Percentiles rank a stretch among this genome's conserved stretches.
Evolutionary conservation across 2,797 vertebrate species (phyloP).

Genomic region (Channallabes apus): DNA sequence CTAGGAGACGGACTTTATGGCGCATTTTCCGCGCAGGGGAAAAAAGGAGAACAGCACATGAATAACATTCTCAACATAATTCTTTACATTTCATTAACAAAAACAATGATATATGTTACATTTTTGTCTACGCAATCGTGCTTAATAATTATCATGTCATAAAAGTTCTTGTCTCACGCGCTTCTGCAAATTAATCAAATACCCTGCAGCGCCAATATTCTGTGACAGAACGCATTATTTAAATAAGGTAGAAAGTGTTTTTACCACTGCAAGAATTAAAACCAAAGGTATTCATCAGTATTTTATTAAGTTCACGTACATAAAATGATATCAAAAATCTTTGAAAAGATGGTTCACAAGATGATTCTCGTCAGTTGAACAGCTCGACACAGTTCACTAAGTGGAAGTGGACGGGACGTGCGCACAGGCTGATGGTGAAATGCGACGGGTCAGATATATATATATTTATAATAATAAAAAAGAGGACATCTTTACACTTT

Average conservation of each 20-base stretch:
- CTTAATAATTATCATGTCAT: background rate
- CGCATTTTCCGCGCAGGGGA: background rate
- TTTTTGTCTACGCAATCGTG: background rate
- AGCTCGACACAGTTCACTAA: conserved; percentile 72
- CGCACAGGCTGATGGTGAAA: conserved; percentile 61
- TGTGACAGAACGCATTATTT: background rate
- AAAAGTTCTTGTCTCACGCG: background rate
- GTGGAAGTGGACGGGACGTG: conserved; percentile 68
- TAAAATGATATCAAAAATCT: conserved; percentile 80
- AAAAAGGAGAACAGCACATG: too few relatives aligned
- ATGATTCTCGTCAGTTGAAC: conserved; percentile 61
- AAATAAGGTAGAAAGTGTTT: background rate
- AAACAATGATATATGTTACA: too few relatives aligned
- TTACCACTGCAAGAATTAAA: conserved; percentile 4
- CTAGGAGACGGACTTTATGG: background rate
- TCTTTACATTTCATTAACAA: background rate
- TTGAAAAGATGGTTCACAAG: conserved; percentile 65
- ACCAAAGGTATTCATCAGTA: conserved; percentile 38
- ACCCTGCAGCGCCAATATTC: background rate
- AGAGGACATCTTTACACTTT: conserved; percentile 59
- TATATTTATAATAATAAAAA: conserved; percentile 59
- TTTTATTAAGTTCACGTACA: conserved; percentile 83
- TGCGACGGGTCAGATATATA: conserved; percentile 56
- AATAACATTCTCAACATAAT: background rate
- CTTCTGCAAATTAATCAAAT: background rate